These are phyloP conservation scores for Sarcophaga carnaria DNA, from an alignment of 2,888 invertebrate species.

Conservation along the genomic window DNA sequence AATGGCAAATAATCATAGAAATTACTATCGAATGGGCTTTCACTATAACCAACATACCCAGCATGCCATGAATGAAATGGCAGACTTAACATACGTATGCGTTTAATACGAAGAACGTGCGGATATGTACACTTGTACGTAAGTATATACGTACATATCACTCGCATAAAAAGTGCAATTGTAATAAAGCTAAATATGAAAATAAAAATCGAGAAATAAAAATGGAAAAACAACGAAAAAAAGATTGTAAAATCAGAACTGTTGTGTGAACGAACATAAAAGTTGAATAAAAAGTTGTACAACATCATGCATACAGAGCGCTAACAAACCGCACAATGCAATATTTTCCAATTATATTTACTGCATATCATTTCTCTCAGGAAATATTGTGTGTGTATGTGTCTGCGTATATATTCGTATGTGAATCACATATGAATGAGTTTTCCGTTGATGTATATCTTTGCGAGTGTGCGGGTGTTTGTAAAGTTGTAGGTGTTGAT, in stretches of 20 bases:
- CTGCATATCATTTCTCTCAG: constrained; percentile 72
- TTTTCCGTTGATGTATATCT: constrained; percentile 46
- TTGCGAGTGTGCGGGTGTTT: constrained; percentile 7
- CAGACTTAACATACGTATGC: not conserved
- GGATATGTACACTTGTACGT: not conserved
- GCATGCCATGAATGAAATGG: too few relatives aligned
- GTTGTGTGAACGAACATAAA: constrained; percentile 39
- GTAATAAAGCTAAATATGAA: constrained; percentile 39
- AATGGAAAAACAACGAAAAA: not conserved
- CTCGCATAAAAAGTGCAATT: constrained; percentile 32
- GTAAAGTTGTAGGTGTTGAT: not conserved
- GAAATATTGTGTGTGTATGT: constrained; percentile 32
- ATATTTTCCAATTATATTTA: constrained; percentile 74
- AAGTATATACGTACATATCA: not conserved
- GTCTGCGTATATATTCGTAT: constrained; percentile 8
- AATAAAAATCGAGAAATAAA: not conserved
- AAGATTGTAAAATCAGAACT: constrained; percentile 33
- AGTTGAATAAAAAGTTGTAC: constrained; percentile 31
- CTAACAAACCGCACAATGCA: constrained; percentile 67
- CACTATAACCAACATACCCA: too few relatives aligned
- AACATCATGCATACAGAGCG: constrained; percentile 3
- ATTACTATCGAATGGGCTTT: too few relatives aligned
- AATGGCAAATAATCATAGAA: too few relatives aligned
- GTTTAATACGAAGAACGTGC: not conserved
- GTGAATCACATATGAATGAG: constrained; percentile 65